Base-by-base conservation (phyloP, 2,888 invertebrate species). In the Caenorhabditis sinica region DNA sequence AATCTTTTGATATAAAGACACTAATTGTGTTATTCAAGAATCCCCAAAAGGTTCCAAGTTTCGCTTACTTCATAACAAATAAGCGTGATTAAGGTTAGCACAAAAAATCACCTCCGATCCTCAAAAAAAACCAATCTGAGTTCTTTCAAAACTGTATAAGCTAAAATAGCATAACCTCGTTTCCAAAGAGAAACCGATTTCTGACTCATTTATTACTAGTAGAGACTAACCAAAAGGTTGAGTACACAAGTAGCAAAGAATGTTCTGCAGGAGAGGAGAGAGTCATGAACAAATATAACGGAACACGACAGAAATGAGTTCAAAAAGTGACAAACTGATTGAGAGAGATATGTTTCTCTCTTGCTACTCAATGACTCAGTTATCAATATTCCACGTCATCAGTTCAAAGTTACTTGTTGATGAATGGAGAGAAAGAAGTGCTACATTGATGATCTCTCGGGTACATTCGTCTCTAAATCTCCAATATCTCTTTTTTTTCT, bases 281-380 rank as follows among this genome's bases (percentile, higher is more conserved):
- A 68, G 33, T 49, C 51, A 51, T 51, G 51, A 51, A 40, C 45
- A 68, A 68, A 68, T 49, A 68, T 51, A 51, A 68, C 51, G 51
- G 66, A 68, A 68, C 66, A 68, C 13, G 20, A 49, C 20, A 30
- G n/a, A 17, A 71, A 58, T 43, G 66, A 49, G 73, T 74, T 74
- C 73, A 74, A 74, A 51, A 60, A 36, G 74, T 75, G 56, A 45
- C 56, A 61, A 53, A 61, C 49, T 51, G 36, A 49, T 33, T 23
- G 43, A 43, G 71, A 71, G n/a, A 45, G 43, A 28, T 33, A 33
- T 33, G 5, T 33, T 33, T 33, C 8, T 11, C 40, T 40, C 40
- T 40, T 4, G 33, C 33, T 11, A n/a, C 9, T 9, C 8, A 15
- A 56, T 56, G 56, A 56, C 23, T 56, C 56, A 56, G n/a, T 56